A percentile compares a stretch with the other conserved stretches of the same genome.
phyloP scores from a whole-genome alignment of 2,113 vertebrate species.

The Philantomba maxwellii region DNA sequence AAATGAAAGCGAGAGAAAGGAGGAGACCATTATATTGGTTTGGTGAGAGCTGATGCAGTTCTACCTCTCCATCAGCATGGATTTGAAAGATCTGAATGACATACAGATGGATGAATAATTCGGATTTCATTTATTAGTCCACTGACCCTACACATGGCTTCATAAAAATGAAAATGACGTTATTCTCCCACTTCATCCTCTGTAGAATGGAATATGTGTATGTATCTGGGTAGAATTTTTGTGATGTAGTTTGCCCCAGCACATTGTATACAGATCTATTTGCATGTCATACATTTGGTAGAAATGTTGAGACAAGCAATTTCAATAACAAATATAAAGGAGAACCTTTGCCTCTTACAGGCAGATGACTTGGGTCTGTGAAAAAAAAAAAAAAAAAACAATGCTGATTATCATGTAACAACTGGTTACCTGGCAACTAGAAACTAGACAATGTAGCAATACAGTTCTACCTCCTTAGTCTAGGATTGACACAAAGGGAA shows the following conservation, averaged over 20 bases:
- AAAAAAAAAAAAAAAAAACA: not conserved
- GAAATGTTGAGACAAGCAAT: slow-evolving; percentile 50
- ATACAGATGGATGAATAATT: slow-evolving; percentile 75
- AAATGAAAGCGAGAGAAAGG: slow-evolving; percentile 10
- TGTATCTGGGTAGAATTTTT: not conserved
- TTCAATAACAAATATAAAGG: slow-evolving; percentile 38
- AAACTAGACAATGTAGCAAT: not conserved
- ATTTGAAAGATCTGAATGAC: slow-evolving; percentile 71
- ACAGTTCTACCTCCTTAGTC: not conserved
- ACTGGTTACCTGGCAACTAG: slow-evolving; percentile 58
- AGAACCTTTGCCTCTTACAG: slow-evolving; percentile 55
- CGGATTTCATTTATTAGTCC: slow-evolving; percentile 77
- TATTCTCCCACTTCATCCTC: slow-evolving; percentile 50
- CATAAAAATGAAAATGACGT: slow-evolving; percentile 74
- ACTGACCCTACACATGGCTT: slow-evolving; percentile 70
- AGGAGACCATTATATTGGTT: slow-evolving; percentile 62
- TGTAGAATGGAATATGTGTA: slow-evolving; percentile 11
- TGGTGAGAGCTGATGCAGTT: slow-evolving; percentile 57
- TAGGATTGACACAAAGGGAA: not conserved
- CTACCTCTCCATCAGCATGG: slow-evolving; percentile 59
- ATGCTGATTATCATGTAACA: slow-evolving; percentile 40
- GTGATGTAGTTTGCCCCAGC: not conserved
- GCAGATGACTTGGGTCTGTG: slow-evolving; percentile 26
- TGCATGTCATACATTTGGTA: slow-evolving; percentile 62
- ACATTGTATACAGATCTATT: slow-evolving; percentile 53